Evolutionary conservation across 2,888 invertebrate species (phyloP).

Genomic region (Hemicrepidius hirtus): DNA sequence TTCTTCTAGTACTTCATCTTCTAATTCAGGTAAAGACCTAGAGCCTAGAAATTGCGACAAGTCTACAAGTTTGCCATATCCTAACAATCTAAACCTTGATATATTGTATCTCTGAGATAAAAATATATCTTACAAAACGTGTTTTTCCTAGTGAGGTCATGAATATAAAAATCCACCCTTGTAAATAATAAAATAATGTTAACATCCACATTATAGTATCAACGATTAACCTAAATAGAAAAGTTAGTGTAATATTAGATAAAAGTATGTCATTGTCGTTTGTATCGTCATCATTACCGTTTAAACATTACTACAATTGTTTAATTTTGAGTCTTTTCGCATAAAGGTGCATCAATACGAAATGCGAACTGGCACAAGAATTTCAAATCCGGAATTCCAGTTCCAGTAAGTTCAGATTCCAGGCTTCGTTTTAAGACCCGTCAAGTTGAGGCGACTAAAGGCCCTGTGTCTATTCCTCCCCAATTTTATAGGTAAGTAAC

Average conservation of each 20-base stretch:
- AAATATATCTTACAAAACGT: too few species aligned
- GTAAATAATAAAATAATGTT: too few species aligned
- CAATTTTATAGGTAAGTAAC: conserved; percentile 44
- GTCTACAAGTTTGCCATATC: too few species aligned
- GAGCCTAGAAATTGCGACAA: too few species aligned
- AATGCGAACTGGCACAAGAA: conserved; percentile 57
- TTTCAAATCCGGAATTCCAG: conserved; percentile 69
- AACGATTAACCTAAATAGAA: neutral
- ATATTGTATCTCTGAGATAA: too few species aligned
- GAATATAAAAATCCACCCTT: too few species aligned
- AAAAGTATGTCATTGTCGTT: neutral
- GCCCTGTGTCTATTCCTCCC: conserved; percentile 43
- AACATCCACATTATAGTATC: neutral
- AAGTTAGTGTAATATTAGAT: neutral
- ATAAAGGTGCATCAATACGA: conserved; percentile 37
- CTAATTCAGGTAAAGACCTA: conserved; percentile 54
- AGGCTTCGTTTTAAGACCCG: conserved; percentile 57
- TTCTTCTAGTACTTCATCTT: conserved; percentile 59
- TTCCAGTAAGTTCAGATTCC: conserved; percentile 64
- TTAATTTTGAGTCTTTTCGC: conserved; percentile 13
- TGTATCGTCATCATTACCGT: neutral
- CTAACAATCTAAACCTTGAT: too few species aligned
- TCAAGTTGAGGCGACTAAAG: conserved; percentile 35
- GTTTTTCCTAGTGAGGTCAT: too few species aligned
- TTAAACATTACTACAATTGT: neutral